Evolutionary conservation across 2,888 invertebrate species (phyloP).

Genomic region (Napeogenes inachia): DNA sequence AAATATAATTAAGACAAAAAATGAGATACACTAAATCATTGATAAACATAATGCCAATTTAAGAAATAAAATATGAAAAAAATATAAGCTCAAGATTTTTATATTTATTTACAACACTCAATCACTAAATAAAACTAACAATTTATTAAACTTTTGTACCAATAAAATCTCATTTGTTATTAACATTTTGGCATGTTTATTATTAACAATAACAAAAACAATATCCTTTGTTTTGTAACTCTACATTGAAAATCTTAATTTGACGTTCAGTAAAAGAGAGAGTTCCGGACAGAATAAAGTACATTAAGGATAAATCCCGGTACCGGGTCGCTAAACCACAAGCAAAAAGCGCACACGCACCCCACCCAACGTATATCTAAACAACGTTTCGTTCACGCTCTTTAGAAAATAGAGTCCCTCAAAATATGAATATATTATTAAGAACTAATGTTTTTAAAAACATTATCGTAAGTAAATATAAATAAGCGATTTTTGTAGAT

Average conservation of each 20-base stretch:
- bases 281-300: constrained; percentile 68
- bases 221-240: constrained; percentile 42
- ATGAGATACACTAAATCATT: constrained; percentile 58
- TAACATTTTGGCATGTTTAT: constrained; percentile 60
- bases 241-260: constrained; percentile 39
- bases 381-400: constrained; percentile 35
- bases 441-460: too few relatives aligned
- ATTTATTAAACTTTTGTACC: constrained; percentile 43
- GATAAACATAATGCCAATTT: constrained; percentile 57
- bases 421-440: too few relatives aligned
- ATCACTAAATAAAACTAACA: constrained; percentile 47
- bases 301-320: constrained; percentile 59
- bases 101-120: constrained; percentile 51
- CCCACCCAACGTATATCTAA: constrained; percentile 53
- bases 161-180: constrained; percentile 43
- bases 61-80: constrained; percentile 30
- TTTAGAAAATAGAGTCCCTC: not conserved
- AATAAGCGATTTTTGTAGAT: too few relatives aligned
- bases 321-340: constrained; percentile 47
- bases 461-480: too few relatives aligned
- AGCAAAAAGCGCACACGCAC: constrained; percentile 49
- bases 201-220: constrained; percentile 39
- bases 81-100: constrained; percentile 31
- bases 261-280: constrained; percentile 58
- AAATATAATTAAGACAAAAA: constrained; percentile 57